These are phyloP conservation scores for Muricea muricata DNA, from an alignment of 92 coral and sea anemone genomes.

Conservation along the genomic window DNA sequence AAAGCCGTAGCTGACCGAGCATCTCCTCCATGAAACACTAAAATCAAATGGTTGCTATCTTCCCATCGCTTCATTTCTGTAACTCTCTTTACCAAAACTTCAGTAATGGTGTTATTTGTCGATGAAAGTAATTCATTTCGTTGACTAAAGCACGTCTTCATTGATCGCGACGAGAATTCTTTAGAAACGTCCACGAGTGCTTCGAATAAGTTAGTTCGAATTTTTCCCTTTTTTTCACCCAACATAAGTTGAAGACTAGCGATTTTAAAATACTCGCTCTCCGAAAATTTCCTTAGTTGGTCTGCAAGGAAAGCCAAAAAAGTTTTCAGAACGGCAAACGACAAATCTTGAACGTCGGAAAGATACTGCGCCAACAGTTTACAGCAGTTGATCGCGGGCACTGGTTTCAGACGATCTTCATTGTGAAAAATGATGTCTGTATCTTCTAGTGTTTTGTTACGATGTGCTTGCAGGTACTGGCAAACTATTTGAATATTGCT, in stretches of 20 bases:
- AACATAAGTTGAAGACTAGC: constrained; percentile 29
- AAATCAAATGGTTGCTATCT: constrained; percentile 24
- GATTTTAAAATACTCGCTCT: constrained; percentile 8
- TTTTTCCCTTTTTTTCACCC: neutral
- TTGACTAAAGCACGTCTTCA: too few species aligned
- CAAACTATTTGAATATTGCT: neutral
- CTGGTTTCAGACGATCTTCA: neutral
- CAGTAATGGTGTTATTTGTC: too few species aligned
- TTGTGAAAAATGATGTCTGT: constrained; percentile 13
- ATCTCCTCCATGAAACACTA: constrained; percentile 10
- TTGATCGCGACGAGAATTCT: constrained; percentile 22
- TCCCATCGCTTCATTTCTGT: constrained; percentile 37
- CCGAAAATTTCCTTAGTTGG: constrained; percentile 23
- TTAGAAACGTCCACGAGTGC: neutral
- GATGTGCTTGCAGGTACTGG: neutral
- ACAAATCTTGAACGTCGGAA: neutral
- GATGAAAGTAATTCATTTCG: too few species aligned
- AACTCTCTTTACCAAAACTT: constrained; percentile 30
- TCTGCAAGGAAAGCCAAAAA: constrained; percentile 24
- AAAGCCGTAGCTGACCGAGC: neutral
- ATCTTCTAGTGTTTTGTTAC: neutral
- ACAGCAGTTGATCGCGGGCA: constrained; percentile 7
- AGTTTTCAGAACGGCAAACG: neutral
- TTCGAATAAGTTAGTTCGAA: constrained; percentile 6
- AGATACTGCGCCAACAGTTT: neutral